phyloP scores from a whole-genome alignment of 2,113 vertebrate genomes.

The Cavia aperea region DNA sequence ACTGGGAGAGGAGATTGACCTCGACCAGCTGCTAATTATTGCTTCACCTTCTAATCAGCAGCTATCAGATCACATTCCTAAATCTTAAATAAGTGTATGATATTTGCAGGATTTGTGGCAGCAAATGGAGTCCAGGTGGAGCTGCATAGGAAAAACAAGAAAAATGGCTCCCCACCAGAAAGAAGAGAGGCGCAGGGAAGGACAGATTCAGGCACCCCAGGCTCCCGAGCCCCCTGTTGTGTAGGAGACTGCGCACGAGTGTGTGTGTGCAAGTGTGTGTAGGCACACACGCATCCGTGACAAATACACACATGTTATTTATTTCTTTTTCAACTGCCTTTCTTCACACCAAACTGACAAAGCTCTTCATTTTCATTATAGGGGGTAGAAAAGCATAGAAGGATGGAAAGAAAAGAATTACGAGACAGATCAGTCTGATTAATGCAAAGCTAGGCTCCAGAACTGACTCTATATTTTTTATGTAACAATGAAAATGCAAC shows the following conservation, averaged over 20 bases:
- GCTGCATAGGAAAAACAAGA: constrained; percentile 51
- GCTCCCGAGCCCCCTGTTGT: constrained; percentile 44
- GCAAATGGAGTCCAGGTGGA: constrained; percentile 67
- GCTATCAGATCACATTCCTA: constrained; percentile 19
- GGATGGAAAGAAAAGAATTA: constrained; percentile 14
- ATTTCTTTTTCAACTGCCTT: constrained; percentile 49
- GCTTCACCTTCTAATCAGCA: constrained; percentile 12
- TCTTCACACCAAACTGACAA: constrained; percentile 20
- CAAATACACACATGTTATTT: neutral
- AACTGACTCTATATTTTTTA: neutral
- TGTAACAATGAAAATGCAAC: constrained; percentile 21
- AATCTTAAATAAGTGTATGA: constrained; percentile 43
- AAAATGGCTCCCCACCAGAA: constrained; percentile 68
- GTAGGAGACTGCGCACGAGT: neutral
- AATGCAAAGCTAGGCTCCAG: neutral
- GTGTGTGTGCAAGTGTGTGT: no score
- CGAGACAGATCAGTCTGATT: constrained; percentile 4
- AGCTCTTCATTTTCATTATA: constrained; percentile 25
- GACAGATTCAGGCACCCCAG: constrained; percentile 67
- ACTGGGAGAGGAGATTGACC: neutral
- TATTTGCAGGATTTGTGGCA: constrained; percentile 51
- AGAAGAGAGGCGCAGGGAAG: constrained; percentile 42
- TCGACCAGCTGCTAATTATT: constrained; percentile 26
- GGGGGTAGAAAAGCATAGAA: constrained; percentile 33
- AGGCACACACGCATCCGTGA: neutral